These are phyloP conservation scores for Ochropleura plecta DNA, from an alignment of 2,888 invertebrate species.

Conservation along the genomic window DNA sequence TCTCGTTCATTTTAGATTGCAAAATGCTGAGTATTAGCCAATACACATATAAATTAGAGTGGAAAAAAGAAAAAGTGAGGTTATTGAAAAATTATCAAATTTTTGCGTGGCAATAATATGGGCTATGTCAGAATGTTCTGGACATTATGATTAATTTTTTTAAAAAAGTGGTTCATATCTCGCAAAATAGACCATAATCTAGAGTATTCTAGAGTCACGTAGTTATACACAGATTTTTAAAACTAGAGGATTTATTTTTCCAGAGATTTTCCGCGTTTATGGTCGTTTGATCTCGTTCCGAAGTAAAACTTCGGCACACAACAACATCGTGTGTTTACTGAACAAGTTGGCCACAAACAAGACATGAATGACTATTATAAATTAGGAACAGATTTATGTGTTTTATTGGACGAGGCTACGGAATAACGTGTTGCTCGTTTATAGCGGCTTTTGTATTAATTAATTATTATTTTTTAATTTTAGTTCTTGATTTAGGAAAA, in stretches of 20 bases:
- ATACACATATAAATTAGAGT: constrained; percentile 10
- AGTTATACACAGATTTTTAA: neutral
- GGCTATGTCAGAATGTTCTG: neutral
- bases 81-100: neutral
- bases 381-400: constrained; percentile 81
- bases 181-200: neutral
- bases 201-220: no score
- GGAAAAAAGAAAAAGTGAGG: constrained; percentile 31
- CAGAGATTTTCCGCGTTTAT: neutral
- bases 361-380: constrained; percentile 74
- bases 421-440: constrained; percentile 27
- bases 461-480: constrained; percentile 15
- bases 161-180: neutral
- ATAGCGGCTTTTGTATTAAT: constrained; percentile 19
- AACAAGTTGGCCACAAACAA: constrained; percentile 41
- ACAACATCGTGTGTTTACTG: constrained; percentile 17
- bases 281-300: neutral
- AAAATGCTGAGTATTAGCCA: constrained; percentile 21
- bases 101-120: no score
- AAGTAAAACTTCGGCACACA: constrained; percentile 21
- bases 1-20: constrained; percentile 22
- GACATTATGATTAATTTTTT: no score
- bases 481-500: neutral
- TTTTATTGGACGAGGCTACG: constrained; percentile 71
- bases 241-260: neutral